Base-by-base conservation (phyloP, 2,113 vertebrate species). In the Uropsilus gracilis region DNA sequence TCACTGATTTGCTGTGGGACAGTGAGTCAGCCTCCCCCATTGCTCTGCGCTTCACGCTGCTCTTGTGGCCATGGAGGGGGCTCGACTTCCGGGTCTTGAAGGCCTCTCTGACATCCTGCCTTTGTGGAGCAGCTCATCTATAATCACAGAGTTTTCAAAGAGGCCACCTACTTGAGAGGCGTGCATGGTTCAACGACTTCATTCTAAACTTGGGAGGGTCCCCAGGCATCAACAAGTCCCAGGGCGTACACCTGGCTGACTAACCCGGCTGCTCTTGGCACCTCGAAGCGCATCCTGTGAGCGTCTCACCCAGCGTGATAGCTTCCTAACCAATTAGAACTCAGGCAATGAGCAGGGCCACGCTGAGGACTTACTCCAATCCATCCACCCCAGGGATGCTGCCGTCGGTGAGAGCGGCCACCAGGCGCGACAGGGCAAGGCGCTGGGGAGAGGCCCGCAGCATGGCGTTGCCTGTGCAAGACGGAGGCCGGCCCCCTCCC, bases 241-340 rank as follows among this genome's bases (percentile, higher is more conserved):
- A 50, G n/a, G 8, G 12, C 63, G 86, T 93, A 94, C 78, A 76
- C 8, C 42, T 57, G 42, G 66, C 30, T 64, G 48, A 63, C 32
- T 28, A 30, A 46, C 42, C 37, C 48, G 32, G 94, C 2, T 17
- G 11, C 28, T 6, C 44, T 66, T 86, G 39, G 24, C 24, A 76
- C n/a, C 37, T 34, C 86, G 5, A 37, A 75, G 42, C 88, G 30
- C 91, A 68, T 55, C 39, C 30, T n/a, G 24, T 30, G 34, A 89
- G 30, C 12, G 20, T 73, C 20, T 50, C 48, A 42, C 30, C 34
- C 12, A 76, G 8, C 24, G 5, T 89, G 89, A 83, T 50, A 90
- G 17, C 5, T 76, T 96, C 44, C 53, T 53, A 78, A 86, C 87
- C 83, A 83, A 73, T 86, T 50, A 78, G 61, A 92, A 72, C 57